phyloP scores from a whole-genome alignment of 2,113 vertebrate species.

The Psettodes erumei region DNA sequence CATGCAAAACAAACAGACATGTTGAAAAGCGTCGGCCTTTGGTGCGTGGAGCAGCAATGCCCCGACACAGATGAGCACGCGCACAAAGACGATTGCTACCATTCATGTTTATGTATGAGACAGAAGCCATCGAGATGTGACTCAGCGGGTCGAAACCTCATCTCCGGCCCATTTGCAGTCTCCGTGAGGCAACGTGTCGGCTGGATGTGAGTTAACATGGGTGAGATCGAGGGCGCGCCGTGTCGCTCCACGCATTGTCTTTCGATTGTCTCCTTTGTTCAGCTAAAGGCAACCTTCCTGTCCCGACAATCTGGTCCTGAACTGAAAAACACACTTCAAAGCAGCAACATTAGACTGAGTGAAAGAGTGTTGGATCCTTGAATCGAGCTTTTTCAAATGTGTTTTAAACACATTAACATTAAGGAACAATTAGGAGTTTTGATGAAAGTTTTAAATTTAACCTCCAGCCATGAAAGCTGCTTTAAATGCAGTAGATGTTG shows the following conservation, averaged over 20 bases:
- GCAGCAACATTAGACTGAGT: not conserved
- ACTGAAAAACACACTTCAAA: constrained; percentile 11
- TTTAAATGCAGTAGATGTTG: not conserved
- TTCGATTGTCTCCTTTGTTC: constrained; percentile 33
- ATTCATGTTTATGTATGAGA: constrained; percentile 68
- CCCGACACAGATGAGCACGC: constrained; percentile 11
- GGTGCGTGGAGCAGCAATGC: not conserved
- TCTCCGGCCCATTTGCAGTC: constrained; percentile 57
- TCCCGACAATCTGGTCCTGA: not conserved
- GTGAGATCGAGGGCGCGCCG: constrained; percentile 29
- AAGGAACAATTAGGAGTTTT: not conserved
- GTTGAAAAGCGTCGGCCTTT: not conserved
- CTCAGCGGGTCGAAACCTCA: constrained; percentile 63
- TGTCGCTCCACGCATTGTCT: constrained; percentile 10
- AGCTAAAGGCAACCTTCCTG: constrained; percentile 12
- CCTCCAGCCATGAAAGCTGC: not conserved
- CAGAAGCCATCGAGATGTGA: constrained; percentile 38
- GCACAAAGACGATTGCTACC: not conserved
- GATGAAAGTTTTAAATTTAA: not conserved
- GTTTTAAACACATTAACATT: not conserved
- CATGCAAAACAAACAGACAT: not conserved
- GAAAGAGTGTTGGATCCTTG: not conserved
- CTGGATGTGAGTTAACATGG: constrained; percentile 49
- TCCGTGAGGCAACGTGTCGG: constrained; percentile 41
- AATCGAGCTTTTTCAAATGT: not conserved